phyloP scores from a whole-genome alignment of 2,113 vertebrate species.

The Canis aureus region DNA sequence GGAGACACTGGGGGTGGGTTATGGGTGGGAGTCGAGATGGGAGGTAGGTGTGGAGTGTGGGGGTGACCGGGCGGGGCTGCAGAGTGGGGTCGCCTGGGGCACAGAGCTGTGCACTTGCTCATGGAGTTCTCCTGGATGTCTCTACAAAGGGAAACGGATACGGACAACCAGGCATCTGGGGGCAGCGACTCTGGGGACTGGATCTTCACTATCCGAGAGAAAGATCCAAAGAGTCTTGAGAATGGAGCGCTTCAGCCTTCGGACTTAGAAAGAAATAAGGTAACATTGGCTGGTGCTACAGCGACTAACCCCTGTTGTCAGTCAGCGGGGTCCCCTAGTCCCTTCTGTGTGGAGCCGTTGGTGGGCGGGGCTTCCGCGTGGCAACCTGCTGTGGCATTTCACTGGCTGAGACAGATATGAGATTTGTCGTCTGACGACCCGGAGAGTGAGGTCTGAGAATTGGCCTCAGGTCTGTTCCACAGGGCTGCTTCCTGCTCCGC shows the following conservation, averaged over 20 bases:
- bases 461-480: rapidly evolving
- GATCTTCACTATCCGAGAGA: slow-evolving; percentile 96
- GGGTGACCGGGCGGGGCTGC: neutral
- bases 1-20: too few species aligned
- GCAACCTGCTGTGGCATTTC: neutral
- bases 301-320: neutral
- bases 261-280: slow-evolving; percentile 89
- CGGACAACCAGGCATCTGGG: slow-evolving; percentile 92
- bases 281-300: neutral
- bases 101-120: neutral
- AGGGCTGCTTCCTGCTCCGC: rapidly evolving
- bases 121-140: neutral
- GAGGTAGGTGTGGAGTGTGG: neutral
- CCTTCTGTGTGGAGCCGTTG: rapidly evolving
- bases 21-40: too few species aligned
- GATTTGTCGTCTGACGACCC: neutral
- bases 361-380: rapidly evolving
- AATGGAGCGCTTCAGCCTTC: slow-evolving; percentile 90
- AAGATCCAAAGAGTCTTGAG: slow-evolving; percentile 90
- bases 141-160: slow-evolving; percentile 91
- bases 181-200: slow-evolving; percentile 91
- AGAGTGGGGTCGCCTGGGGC: neutral
- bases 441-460: rapidly evolving
- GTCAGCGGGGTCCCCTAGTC: rapidly evolving
- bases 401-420: neutral